Evolutionary conservation across 2,113 vertebrate species (phyloP).

Genomic region (Phocoena sinus): DNA sequence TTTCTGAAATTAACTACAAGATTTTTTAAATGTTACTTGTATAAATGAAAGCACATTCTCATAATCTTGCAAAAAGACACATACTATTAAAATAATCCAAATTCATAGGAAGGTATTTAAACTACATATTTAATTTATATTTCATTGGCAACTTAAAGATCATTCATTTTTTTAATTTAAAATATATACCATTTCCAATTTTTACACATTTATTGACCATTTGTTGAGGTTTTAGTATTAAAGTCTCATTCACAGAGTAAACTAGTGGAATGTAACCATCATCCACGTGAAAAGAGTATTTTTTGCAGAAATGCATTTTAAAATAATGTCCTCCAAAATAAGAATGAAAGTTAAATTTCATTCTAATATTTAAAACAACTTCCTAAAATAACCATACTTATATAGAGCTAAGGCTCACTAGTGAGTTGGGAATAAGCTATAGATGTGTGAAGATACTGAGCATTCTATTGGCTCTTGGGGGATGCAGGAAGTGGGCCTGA

Average conservation of each 20-base stretch:
- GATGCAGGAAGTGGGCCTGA: no score
- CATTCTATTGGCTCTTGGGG: not conserved
- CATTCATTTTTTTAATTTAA: not conserved
- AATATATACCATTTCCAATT: not conserved
- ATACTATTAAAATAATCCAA: not conserved
- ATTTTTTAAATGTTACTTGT: slow-evolving; percentile 27
- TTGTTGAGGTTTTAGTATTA: not conserved
- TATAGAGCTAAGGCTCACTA: not conserved
- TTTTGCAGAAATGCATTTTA: not conserved
- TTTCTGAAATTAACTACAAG: slow-evolving; percentile 86
- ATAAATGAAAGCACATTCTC: not conserved
- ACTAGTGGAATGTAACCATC: not conserved
- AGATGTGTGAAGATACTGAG: not conserved
- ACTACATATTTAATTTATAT: not conserved
- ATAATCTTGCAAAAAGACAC: not conserved
- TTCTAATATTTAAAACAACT: not conserved
- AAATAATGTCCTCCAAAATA: not conserved
- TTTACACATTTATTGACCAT: not conserved
- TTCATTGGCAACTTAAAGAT: not conserved
- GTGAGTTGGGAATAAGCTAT: not conserved
- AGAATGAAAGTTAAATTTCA: not conserved
- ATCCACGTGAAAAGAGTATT: not conserved
- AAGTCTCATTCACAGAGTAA: not conserved
- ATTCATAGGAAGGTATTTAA: not conserved
- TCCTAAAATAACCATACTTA: not conserved